Percentiles rank a stretch among this genome's conserved stretches.
Evolutionary conservation across 1,140 invertebrate genomes (phyloP).

Genomic region (Diorhabda sublineata): DNA sequence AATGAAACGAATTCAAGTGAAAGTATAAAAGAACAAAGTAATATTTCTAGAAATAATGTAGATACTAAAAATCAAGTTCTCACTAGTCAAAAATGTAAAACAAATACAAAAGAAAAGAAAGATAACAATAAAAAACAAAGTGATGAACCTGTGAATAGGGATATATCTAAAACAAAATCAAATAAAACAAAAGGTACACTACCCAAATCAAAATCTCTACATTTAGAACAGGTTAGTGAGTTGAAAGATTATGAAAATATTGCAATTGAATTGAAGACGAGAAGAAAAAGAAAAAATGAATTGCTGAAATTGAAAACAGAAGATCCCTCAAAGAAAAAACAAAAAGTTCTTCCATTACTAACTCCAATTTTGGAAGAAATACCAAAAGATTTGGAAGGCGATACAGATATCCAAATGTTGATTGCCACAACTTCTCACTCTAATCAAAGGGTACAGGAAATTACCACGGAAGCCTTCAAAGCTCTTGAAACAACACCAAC

Average conservation of each 20-base stretch:
- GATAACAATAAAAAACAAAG: constrained; percentile 11
- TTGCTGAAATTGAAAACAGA: constrained; percentile 15
- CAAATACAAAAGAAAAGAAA: constrained; percentile 17
- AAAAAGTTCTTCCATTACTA: constrained; percentile 3
- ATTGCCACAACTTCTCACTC: constrained; percentile 35
- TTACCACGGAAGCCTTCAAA: constrained; percentile 30
- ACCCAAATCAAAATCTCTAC: background rate
- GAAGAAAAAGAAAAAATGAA: constrained; percentile 14
- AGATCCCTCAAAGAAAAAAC: constrained; percentile 16
- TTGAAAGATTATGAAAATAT: constrained; percentile 13
- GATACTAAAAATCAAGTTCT: constrained; percentile 10
- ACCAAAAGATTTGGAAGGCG: constrained; percentile 22
- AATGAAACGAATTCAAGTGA: background rate
- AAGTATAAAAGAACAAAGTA: constrained; percentile 11
- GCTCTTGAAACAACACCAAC: constrained; percentile 21
- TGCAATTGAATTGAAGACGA: constrained; percentile 12
- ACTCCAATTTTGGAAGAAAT: background rate
- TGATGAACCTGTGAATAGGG: background rate
- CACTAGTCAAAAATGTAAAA: background rate
- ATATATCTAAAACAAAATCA: constrained; percentile 13
- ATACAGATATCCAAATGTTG: constrained; percentile 39
- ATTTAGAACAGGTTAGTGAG: background rate
- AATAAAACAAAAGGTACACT: constrained; percentile 10
- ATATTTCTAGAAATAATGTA: constrained; percentile 19
- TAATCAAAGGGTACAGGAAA: constrained; percentile 29